Evolutionary conservation across 2,888 invertebrate species (phyloP).

Genomic region (Punctoribates punctum): DNA sequence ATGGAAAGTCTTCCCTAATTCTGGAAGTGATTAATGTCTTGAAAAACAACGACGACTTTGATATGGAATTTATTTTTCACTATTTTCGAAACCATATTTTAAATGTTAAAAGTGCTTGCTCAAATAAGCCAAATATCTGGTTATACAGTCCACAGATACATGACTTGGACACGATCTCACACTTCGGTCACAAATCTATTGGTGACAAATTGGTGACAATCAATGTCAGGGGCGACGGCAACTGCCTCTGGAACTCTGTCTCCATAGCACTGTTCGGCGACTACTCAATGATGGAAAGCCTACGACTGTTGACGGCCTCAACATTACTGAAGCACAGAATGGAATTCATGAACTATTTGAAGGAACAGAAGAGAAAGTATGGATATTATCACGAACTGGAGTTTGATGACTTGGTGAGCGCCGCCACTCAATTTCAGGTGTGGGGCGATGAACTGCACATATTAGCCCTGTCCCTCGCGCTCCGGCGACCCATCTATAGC

Average conservation of each 20-base stretch:
- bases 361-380: not conserved
- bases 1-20: not conserved
- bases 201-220: not conserved
- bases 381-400: not conserved
- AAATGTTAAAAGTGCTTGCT: not conserved
- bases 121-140: not conserved
- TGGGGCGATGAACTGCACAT: constrained; percentile 14
- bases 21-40: not conserved
- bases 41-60: not conserved
- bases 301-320: not conserved
- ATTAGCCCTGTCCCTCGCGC: not conserved
- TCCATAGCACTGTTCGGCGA: not conserved
- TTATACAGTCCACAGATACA: not conserved
- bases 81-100: not conserved
- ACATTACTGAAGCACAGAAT: not conserved
- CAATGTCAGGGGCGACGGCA: not conserved
- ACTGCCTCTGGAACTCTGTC: not conserved
- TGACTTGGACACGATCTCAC: not conserved
- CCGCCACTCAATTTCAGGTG: not conserved
- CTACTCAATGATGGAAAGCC: constrained; percentile 10
- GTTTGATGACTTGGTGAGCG: not conserved
- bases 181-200: not conserved
- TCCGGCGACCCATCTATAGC: constrained; percentile 3
- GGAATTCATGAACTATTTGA: not conserved
- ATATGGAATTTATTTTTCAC: not conserved